These are phyloP conservation scores for Lordiphosa fenestrarum DNA, from an alignment of 2,888 invertebrate genomes.

Conservation along the genomic window DNA sequence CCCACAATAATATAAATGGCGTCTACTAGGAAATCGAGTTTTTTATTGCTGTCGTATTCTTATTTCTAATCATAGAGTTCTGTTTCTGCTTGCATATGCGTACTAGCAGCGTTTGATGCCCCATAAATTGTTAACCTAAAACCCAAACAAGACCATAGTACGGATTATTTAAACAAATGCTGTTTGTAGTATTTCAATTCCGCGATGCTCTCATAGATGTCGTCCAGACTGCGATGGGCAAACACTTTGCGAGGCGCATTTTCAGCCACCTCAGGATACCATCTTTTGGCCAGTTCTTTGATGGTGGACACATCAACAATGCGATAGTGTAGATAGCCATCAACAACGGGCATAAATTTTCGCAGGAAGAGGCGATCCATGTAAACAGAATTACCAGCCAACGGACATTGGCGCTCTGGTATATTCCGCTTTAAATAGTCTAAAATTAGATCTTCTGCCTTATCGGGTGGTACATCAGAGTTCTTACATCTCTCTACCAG, in stretches of 20 bases:
- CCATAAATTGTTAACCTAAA: background rate
- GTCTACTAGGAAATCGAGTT: slow-evolving; percentile 78
- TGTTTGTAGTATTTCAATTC: slow-evolving; percentile 91
- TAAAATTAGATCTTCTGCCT: slow-evolving; percentile 88
- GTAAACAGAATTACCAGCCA: slow-evolving; percentile 94
- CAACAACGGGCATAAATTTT: slow-evolving; percentile 89
- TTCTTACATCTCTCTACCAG: slow-evolving; percentile 86
- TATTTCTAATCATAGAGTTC: slow-evolving; percentile 75
- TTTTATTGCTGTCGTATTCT: slow-evolving; percentile 74
- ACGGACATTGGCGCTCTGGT: slow-evolving; percentile 84
- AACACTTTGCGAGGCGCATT: slow-evolving; percentile 84
- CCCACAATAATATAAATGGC: slow-evolving; percentile 80
- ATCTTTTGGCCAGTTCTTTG: slow-evolving; percentile 90
- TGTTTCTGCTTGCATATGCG: slow-evolving; percentile 71
- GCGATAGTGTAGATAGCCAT: slow-evolving; percentile 92
- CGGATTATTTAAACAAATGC: slow-evolving; percentile 82
- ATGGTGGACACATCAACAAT: slow-evolving; percentile 95
- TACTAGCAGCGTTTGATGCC: slow-evolving; percentile 33
- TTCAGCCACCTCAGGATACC: slow-evolving; percentile 85
- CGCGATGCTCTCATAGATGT: slow-evolving; percentile 91
- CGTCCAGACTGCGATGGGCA: slow-evolving; percentile 88
- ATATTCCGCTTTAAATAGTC: slow-evolving; percentile 84
- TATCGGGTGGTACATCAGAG: slow-evolving; percentile 84
- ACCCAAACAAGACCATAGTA: too few relatives aligned
- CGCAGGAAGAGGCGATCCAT: slow-evolving; percentile 91